Percentiles rank a stretch among this genome's conserved stretches.
These are phyloP conservation scores for Gobiocypris rarus DNA, from an alignment of 2,113 vertebrate species.

Conservation along the genomic window DNA sequence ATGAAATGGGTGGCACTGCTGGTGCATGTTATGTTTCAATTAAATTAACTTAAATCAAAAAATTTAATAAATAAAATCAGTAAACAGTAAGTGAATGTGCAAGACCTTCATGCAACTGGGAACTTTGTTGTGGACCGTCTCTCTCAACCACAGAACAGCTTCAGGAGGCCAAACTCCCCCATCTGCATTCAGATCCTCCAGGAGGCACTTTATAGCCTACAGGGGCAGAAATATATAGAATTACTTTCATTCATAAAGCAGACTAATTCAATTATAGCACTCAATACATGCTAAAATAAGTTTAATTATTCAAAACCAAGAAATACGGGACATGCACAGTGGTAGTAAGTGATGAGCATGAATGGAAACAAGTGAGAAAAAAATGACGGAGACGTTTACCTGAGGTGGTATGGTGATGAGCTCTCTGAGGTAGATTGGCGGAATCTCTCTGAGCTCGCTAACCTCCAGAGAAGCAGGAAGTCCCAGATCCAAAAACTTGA, in stretches of 20 bases:
- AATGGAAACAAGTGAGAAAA: neutral
- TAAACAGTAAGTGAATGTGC: too few species aligned
- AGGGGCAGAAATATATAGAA: slow-evolving; percentile 15
- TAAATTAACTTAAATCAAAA: too few species aligned
- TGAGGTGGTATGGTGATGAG: slow-evolving; percentile 85
- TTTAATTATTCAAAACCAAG: neutral
- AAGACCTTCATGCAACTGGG: slow-evolving; percentile 89
- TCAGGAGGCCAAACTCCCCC: slow-evolving; percentile 86
- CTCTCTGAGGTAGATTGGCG: slow-evolving; percentile 79
- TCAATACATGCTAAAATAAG: neutral
- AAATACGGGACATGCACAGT: neutral
- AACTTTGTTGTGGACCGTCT: slow-evolving; percentile 76
- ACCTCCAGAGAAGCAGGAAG: slow-evolving; percentile 85
- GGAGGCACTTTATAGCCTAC: slow-evolving; percentile 85
- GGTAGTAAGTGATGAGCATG: neutral
- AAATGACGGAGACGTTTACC: slow-evolving; percentile 68
- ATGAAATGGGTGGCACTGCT: too few species aligned
- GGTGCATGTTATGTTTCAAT: too few species aligned
- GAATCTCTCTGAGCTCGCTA: slow-evolving; percentile 89
- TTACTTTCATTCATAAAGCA: neutral
- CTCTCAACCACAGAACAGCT: slow-evolving; percentile 83
- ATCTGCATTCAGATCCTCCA: slow-evolving; percentile 82
- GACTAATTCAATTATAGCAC: neutral
- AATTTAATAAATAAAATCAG: too few species aligned
- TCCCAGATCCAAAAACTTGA: slow-evolving; percentile 86